phyloP scores from a whole-genome alignment of 2,888 invertebrate species.

The Aproaerema taeniolella region DNA sequence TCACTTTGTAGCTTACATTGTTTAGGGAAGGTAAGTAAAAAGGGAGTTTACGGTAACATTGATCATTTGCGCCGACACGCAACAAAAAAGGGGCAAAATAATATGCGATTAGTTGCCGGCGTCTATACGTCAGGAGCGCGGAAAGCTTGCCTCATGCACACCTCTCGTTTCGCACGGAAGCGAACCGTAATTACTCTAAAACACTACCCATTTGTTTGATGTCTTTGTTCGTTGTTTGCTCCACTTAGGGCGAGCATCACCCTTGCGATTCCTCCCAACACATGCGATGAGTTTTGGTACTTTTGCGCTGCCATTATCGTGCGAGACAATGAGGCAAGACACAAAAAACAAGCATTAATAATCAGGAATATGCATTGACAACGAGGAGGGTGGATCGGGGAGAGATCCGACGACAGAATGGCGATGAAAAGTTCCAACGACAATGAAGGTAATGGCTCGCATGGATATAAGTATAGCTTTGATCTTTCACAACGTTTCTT shows the following conservation, averaged over 20 bases:
- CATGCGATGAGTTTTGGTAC: conserved; percentile 66
- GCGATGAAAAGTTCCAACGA: conserved; percentile 51
- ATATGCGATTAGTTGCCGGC: conserved; percentile 56
- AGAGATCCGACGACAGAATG: conserved; percentile 44
- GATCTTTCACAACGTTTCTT: no score
- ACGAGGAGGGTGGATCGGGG: conserved; percentile 40
- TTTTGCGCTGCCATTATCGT: conserved; percentile 61
- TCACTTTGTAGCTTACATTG: conserved; percentile 40
- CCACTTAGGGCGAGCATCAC: conserved; percentile 72
- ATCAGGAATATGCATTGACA: conserved; percentile 72
- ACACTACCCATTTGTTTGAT: conserved; percentile 77
- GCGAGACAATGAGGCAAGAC: conserved; percentile 63
- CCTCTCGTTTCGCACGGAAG: conserved; percentile 71
- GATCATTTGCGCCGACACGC: conserved; percentile 52
- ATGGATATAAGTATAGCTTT: no score
- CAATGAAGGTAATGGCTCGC: conserved; percentile 39
- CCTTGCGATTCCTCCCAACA: conserved; percentile 65
- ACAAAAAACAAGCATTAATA: conserved; percentile 75
- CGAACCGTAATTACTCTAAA: conserved; percentile 76
- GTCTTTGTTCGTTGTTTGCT: conserved; percentile 76
- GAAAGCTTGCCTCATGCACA: conserved; percentile 53
- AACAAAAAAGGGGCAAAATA: conserved; percentile 51
- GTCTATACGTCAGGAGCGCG: conserved; percentile 43
- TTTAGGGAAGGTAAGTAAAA: conserved; percentile 40
- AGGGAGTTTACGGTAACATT: conserved; percentile 39